These are phyloP conservation scores for Thomomys bottae DNA, from an alignment of 2,113 vertebrate species.

Conservation along the genomic window DNA sequence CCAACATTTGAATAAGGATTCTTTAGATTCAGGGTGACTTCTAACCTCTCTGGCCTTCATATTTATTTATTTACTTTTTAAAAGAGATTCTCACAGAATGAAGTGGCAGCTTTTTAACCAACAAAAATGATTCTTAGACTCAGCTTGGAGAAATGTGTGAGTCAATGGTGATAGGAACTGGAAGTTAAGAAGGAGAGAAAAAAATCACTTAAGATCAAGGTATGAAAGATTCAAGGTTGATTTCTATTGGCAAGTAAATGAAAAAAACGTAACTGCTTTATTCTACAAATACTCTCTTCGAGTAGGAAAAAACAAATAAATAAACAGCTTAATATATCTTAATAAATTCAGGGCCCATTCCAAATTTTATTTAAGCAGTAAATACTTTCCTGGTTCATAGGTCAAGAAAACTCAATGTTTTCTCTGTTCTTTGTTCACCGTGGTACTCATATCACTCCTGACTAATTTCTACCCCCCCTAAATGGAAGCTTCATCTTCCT, in stretches of 20 bases:
- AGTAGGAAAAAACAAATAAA: no score
- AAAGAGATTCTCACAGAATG: conserved; percentile 31
- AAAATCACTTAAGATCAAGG: background rate
- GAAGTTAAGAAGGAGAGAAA: background rate
- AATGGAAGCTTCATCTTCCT: background rate
- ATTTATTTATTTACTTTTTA: background rate
- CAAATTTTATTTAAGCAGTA: background rate
- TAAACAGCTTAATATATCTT: background rate
- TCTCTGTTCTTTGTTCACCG: background rate
- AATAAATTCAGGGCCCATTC: background rate
- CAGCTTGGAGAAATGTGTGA: background rate
- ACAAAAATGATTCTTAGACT: background rate
- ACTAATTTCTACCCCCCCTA: background rate
- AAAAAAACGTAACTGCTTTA: background rate
- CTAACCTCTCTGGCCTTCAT: conserved; percentile 26
- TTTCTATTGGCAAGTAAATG: background rate
- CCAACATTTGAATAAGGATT: background rate
- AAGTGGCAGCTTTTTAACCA: conserved; percentile 40
- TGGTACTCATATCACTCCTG: background rate
- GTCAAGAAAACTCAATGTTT: background rate
- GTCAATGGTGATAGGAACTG: background rate
- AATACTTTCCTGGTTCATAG: background rate
- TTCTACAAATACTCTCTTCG: no score
- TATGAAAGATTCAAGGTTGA: background rate
- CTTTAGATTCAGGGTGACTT: conserved; percentile 40